Evolutionary conservation across 2,888 invertebrate genomes (phyloP), one percentile per base, ranked within the genome.

Genomic region (Hirtodrosophila cameraria): DNA sequence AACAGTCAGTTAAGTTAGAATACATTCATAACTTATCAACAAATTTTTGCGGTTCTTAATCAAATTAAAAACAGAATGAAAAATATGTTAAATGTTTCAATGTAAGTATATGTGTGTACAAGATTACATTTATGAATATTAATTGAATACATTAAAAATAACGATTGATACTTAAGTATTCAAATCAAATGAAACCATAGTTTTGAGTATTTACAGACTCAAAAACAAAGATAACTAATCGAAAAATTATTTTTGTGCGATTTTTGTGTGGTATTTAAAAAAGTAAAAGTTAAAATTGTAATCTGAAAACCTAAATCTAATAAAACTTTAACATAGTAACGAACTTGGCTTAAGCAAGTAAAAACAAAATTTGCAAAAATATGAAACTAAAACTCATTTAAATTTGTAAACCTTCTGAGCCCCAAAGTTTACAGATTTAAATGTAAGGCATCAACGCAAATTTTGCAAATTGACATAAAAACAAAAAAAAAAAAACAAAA

Each of bases 401-500:
- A 88, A 87, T 90, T 82, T 84, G 89, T 89, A 87, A 89, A 88
- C 88, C 80, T 71, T 59, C 68, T 72, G 90, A 90, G 90, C 90
- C 90, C 90, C 89, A 86, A 63, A 59, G 89, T 87, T 90, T 88
- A 78, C 89, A 73, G 70, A 88, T 89, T 89, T 88, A 88, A 89
- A 89, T 90, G 87, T 58, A 60, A 12, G 49, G 63, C 59, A 69
- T 71, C 65, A 54, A 45, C 6, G 31, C 28, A 57, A 50, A 55
- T 63, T 63, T 52, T 52, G 45, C 38, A 35, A 46, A 38, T 38
- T n/a, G n/a, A 41, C 50, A n/a, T 36, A 30, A 53, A 36, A 50
- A 49, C 31, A 54, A 65, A 48, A 43, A 61, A 45, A 38, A 54
- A 68, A 72, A 71, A 71, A 15, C 28, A 6, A 9, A 13, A 7